Percentiles rank a stretch among this genome's conserved stretches.
Conservation (phyloP, 2,113 vertebrate genomes). For the Dermatemys mawii region DNA sequence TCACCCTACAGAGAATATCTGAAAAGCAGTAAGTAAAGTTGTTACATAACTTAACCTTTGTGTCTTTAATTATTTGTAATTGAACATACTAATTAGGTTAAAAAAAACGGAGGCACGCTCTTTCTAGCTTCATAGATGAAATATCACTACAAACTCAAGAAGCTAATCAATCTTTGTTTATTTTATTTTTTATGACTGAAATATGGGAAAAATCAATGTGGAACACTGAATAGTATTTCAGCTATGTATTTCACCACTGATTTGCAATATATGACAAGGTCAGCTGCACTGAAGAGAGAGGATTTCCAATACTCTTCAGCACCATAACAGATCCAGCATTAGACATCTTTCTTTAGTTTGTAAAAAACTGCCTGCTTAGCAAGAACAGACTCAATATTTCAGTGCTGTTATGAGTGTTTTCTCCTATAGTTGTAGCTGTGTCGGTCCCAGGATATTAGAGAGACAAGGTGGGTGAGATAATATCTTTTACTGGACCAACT, state of each 20-base stretch:
- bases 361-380: slow-evolving; percentile 58
- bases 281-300: background rate
- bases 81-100: background rate
- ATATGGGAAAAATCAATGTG: background rate
- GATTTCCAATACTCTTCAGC: background rate
- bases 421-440: background rate
- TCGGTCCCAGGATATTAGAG: background rate
- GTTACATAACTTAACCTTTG: background rate
- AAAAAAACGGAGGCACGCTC: background rate
- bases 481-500: background rate
- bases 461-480: background rate
- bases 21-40: background rate
- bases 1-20: background rate
- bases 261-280: slow-evolving; percentile 23
- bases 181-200: slow-evolving; percentile 1
- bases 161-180: slow-evolving; percentile 6
- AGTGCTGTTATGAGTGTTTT: slow-evolving; percentile 23
- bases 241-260: background rate
- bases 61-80: background rate
- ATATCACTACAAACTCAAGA: background rate
- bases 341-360: slow-evolving; percentile 35
- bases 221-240: background rate
- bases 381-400: slow-evolving; percentile 60
- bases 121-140: background rate
- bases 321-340: slow-evolving; percentile 37